phyloP scores from a whole-genome alignment of 2,888 invertebrate genomes.

The Melieria omissa region DNA sequence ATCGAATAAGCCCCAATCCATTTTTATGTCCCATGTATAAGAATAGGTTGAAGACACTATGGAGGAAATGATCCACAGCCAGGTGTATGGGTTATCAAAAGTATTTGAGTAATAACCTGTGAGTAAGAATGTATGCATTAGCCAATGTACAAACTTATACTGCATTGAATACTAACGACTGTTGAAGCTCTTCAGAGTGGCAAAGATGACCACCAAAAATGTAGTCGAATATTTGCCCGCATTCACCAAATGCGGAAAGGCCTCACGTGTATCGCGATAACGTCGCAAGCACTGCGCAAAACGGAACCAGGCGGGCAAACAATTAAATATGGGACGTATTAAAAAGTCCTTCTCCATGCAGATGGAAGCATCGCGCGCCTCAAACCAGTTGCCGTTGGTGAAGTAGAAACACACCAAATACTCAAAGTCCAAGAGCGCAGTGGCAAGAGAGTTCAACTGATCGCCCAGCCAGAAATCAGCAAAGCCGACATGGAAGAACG shows the following conservation, averaged over 20 bases:
- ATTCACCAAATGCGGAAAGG: constrained; percentile 96
- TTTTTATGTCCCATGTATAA: constrained; percentile 97
- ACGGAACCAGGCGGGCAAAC: constrained; percentile 96
- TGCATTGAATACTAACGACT: constrained; percentile 68
- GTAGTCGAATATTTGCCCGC: constrained; percentile 98
- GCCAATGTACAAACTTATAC: background rate
- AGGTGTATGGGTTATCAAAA: constrained; percentile 85
- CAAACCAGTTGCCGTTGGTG: constrained; percentile 79
- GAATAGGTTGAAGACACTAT: constrained; percentile 93
- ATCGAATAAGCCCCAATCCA: constrained; percentile 99
- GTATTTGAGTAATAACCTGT: constrained; percentile 71
- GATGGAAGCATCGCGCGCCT: constrained; percentile 71
- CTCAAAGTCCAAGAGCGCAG: constrained; percentile 92
- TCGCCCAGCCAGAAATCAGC: constrained; percentile 99
- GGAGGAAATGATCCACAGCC: constrained; percentile 88
- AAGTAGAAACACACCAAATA: constrained; percentile 93
- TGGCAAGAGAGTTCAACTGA: constrained; percentile 93
- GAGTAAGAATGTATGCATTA: background rate
- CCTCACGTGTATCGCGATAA: constrained; percentile 92
- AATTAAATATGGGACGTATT: constrained; percentile 85
- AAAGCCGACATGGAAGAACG: constrained; percentile 93
- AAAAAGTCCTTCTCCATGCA: constrained; percentile 79
- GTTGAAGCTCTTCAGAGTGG: constrained; percentile 76
- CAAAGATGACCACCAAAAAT: constrained; percentile 91
- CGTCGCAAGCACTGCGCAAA: constrained; percentile 97